Percentiles rank a stretch among this genome's conserved stretches.
Conservation (phyloP, 2,113 vertebrate species). For the Sus scrofa region DNA sequence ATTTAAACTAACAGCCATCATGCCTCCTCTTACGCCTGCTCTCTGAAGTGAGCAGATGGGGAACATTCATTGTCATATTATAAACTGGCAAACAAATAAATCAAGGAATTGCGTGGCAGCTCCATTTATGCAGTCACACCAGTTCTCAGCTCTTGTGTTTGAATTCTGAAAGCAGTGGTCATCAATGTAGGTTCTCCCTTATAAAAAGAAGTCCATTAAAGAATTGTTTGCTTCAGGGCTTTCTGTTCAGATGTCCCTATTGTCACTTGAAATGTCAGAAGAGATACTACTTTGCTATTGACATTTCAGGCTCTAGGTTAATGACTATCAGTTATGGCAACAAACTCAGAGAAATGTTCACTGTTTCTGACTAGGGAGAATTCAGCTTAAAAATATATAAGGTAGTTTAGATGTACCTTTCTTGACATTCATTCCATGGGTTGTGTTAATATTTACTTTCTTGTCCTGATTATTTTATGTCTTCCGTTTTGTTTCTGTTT, state of each 20-base stretch:
- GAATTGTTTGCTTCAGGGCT: constrained; percentile 12
- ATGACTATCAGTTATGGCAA: background rate
- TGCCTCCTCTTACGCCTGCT: background rate
- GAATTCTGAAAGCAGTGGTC: constrained; percentile 8
- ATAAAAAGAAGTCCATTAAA: background rate
- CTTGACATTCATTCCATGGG: background rate
- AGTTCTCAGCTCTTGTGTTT: background rate
- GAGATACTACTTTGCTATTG: constrained; percentile 20
- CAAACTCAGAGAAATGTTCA: constrained; percentile 24
- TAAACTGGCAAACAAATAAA: constrained; percentile 21
- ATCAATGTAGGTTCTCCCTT: background rate
- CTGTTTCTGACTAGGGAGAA: background rate
- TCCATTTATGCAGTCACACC: background rate
- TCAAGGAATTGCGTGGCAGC: constrained; percentile 1
- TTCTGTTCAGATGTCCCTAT: constrained; percentile 43
- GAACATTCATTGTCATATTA: background rate
- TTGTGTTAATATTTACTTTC: constrained; percentile 45
- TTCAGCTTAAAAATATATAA: background rate
- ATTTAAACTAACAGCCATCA: background rate
- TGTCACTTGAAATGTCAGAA: constrained; percentile 57
- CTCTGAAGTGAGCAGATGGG: background rate
- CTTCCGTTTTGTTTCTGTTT: background rate
- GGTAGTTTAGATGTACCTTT: background rate
- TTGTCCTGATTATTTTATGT: constrained; percentile 27
- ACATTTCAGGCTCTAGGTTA: constrained; percentile 54